phyloP scores from a whole-genome alignment of 2,888 invertebrate genomes.

The Mythimna lalbum region DNA sequence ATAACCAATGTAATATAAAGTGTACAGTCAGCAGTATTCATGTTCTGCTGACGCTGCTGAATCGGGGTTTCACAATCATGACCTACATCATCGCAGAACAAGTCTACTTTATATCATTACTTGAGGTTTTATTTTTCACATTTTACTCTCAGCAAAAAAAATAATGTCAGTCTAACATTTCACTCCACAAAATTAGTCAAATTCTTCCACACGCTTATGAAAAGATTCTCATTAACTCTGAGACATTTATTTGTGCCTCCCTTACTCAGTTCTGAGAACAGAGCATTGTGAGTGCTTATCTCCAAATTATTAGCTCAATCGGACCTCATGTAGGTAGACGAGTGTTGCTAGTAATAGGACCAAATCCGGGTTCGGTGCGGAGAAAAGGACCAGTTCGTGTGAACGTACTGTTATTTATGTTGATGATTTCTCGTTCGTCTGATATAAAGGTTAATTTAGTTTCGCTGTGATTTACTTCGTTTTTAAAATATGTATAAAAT shows the following conservation, averaged over 20 bases:
- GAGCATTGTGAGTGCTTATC: slow-evolving; percentile 46
- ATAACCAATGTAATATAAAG: slow-evolving; percentile 14
- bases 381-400: slow-evolving; percentile 26
- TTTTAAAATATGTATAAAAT: not conserved
- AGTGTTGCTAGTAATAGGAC: slow-evolving; percentile 38
- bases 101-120: not conserved
- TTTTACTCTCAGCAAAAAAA: not conserved
- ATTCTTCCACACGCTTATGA: slow-evolving; percentile 13
- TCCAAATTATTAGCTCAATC: slow-evolving; percentile 52
- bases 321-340: slow-evolving; percentile 34
- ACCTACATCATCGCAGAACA: slow-evolving; percentile 17
- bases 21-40: slow-evolving; percentile 12
- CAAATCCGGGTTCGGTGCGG: slow-evolving; percentile 46
- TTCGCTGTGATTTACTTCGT: not conserved
- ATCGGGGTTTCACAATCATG: slow-evolving; percentile 36
- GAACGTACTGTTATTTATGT: slow-evolving; percentile 33
- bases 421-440: slow-evolving; percentile 19
- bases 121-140: not conserved
- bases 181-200: slow-evolving; percentile 10
- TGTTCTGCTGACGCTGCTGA: slow-evolving; percentile 21
- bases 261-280: slow-evolving; percentile 17
- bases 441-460: not conserved
- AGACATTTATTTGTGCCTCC: slow-evolving; percentile 27
- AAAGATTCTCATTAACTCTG: slow-evolving; percentile 26
- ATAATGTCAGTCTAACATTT: not conserved